Evolutionary conservation across 2,888 invertebrate genomes (phyloP).

Genomic region (Agrilus cyanescens): DNA sequence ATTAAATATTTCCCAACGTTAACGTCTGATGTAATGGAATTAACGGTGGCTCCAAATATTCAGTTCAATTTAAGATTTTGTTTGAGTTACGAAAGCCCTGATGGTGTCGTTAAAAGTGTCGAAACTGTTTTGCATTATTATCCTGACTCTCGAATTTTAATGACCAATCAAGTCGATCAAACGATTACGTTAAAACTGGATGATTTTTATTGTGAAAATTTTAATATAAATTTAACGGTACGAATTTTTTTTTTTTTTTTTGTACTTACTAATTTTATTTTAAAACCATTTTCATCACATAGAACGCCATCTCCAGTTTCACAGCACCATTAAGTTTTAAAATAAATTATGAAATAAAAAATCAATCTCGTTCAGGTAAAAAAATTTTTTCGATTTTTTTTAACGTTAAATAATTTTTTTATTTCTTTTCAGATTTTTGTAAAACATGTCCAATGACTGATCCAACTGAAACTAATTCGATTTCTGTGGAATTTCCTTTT

Average conservation of each 20-base stretch:
- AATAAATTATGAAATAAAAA: slow-evolving; percentile 7
- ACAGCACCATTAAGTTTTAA: slow-evolving; percentile 10
- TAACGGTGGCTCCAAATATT: slow-evolving; percentile 2
- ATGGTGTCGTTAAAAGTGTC: slow-evolving; percentile 3
- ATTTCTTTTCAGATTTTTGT: slow-evolving; percentile 12
- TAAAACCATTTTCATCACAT: no score
- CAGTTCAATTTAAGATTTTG: slow-evolving; percentile 8
- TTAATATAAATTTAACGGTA: no score
- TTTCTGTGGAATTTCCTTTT: slow-evolving; percentile 20
- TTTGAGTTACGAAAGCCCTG: slow-evolving; percentile 3
- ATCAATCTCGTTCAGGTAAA: slow-evolving; percentile 7
- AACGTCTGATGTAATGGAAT: neutral
- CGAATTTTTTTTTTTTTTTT: no score
- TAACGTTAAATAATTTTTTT: neutral
- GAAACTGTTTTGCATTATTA: slow-evolving; percentile 5
- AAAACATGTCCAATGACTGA: slow-evolving; percentile 16
- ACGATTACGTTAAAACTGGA: slow-evolving; percentile 1
- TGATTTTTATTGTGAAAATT: neutral
- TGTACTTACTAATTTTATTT: no score
- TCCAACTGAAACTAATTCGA: slow-evolving; percentile 10
- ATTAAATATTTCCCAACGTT: slow-evolving; percentile 7
- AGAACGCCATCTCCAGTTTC: slow-evolving; percentile 7
- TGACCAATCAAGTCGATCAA: slow-evolving; percentile 1
- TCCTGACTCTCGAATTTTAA: slow-evolving; percentile 5
- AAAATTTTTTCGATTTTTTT: neutral